These are phyloP conservation scores for Euplexia lucipara DNA, from an alignment of 2,888 invertebrate genomes.

Conservation along the genomic window DNA sequence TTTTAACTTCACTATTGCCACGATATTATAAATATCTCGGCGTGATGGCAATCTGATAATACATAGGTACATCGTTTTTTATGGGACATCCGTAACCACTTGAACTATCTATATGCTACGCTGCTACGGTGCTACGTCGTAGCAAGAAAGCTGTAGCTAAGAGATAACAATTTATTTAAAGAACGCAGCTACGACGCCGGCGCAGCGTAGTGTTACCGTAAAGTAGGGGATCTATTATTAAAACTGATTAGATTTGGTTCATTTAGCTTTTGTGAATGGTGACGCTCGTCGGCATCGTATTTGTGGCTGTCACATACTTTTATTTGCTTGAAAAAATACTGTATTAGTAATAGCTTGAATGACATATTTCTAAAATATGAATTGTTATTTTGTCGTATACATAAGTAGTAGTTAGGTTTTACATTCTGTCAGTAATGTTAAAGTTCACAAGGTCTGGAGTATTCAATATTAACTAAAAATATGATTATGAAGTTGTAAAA, in stretches of 20 bases:
- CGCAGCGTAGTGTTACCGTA: constrained; percentile 21
- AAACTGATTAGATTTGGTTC: constrained; percentile 40
- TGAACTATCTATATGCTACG: constrained; percentile 54
- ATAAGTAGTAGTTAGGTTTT: no score
- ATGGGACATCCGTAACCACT: background rate
- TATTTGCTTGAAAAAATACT: constrained; percentile 16
- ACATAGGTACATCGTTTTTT: no score
- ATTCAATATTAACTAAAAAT: no score
- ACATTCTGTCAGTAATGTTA: no score
- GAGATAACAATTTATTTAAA: constrained; percentile 43
- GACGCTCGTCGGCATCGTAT: constrained; percentile 8
- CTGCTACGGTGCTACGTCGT: constrained; percentile 61
- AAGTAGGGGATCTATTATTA: constrained; percentile 28
- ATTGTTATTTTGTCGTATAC: no score
- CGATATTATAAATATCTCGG: no score
- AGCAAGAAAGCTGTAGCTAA: constrained; percentile 50
- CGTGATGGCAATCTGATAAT: no score
- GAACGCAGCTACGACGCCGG: constrained; percentile 1
- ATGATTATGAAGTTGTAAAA: no score
- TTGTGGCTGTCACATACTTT: constrained; percentile 11
- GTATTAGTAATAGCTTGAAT: no score
- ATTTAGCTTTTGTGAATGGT: constrained; percentile 24
- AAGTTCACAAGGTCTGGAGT: no score
- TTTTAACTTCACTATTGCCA: no score
- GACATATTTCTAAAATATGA: no score